Conservation (phyloP, 2,113 vertebrate genomes). For the Ochotona curzoniae region DNA sequence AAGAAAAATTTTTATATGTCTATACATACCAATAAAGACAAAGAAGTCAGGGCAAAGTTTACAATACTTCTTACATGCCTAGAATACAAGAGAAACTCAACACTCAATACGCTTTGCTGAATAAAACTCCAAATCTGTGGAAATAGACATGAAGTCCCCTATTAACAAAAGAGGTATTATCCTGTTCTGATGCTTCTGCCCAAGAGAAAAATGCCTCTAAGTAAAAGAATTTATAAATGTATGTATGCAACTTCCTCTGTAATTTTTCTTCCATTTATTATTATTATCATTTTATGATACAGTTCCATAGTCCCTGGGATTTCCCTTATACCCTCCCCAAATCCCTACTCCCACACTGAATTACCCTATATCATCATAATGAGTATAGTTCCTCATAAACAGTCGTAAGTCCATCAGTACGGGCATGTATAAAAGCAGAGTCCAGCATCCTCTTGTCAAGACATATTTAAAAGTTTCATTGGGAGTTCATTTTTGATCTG, state of each 20-base stretch:
- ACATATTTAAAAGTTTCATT: no score
- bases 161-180: neutral
- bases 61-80: neutral
- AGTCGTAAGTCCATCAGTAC: no score
- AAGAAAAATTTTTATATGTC: neutral
- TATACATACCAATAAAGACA: neutral
- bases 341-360: no score
- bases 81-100: neutral
- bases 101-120: neutral
- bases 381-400: no score
- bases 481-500: no score
- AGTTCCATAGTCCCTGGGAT: no score
- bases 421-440: no score
- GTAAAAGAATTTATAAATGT: neutral
- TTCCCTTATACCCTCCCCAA: no score
- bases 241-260: neutral
- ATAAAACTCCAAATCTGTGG: neutral
- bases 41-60: neutral
- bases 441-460: no score
- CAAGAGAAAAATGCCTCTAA: neutral
- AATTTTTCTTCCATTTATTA: neutral
- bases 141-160: neutral
- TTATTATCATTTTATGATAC: no score
- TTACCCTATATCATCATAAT: no score
- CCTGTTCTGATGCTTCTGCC: neutral